phyloP scores from a whole-genome alignment of 2,113 vertebrate species.

The Notechis scutatus region DNA sequence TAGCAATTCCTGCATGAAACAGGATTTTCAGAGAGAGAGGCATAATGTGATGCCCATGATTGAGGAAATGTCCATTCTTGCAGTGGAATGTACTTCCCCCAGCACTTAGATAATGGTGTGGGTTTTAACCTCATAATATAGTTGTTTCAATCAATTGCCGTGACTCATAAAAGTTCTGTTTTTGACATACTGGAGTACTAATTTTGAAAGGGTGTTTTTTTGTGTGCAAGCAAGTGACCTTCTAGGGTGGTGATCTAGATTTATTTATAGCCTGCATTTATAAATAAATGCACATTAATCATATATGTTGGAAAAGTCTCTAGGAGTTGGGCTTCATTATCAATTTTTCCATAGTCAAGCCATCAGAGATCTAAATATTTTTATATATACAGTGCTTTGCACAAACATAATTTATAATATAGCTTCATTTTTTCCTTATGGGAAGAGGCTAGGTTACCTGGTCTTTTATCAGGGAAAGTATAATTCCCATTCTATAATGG shows the following conservation, averaged over 20 bases:
- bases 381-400: background rate
- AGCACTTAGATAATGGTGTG: background rate
- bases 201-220: background rate
- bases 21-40: conserved; percentile 15
- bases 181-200: background rate
- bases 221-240: background rate
- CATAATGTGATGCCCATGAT: background rate
- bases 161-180: background rate
- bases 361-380: background rate
- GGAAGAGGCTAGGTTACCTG: background rate
- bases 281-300: background rate
- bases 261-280: background rate
- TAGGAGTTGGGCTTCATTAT: background rate
- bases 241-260: background rate
- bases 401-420: background rate
- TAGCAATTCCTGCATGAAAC: conserved; percentile 31
- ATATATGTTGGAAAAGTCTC: background rate
- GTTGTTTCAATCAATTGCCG: background rate
- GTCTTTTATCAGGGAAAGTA: background rate
- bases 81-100: background rate
- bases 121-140: background rate
- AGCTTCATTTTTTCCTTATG: background rate
- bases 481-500: background rate
- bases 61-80: conserved; percentile 3
- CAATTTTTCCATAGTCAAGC: background rate